A percentile compares a stretch with the other conserved stretches of the same genome.
phyloP scores from a whole-genome alignment of 2,113 vertebrate species.

The Patagioenas fasciata region DNA sequence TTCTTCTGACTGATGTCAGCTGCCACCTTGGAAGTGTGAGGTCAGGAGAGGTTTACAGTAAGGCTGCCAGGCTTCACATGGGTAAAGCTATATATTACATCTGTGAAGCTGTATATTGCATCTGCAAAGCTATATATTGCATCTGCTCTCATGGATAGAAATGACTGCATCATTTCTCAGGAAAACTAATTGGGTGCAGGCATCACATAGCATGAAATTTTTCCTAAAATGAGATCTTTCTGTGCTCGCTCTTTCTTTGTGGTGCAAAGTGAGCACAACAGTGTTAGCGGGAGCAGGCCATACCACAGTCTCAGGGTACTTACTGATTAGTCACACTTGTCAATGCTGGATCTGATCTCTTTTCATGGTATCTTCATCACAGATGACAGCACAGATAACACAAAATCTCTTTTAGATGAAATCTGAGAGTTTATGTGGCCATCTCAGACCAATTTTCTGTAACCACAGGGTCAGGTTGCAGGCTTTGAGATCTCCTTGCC shows the following conservation, averaged over 20 bases:
- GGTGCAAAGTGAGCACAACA: background rate
- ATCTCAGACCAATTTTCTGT: background rate
- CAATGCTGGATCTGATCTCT: background rate
- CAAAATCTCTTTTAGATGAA: background rate
- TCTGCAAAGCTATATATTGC: background rate
- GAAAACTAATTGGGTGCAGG: background rate
- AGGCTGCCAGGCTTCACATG: background rate
- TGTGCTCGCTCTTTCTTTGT: background rate
- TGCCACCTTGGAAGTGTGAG: background rate
- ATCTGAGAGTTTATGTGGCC: background rate
- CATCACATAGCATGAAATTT: background rate
- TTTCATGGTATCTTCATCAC: background rate
- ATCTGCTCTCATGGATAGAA: conserved; percentile 7
- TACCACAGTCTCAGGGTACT: background rate
- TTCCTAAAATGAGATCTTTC: background rate
- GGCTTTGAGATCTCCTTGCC: background rate
- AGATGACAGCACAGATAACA: background rate
- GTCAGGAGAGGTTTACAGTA: conserved; percentile 2
- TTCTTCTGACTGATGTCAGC: background rate
- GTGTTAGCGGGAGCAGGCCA: background rate
- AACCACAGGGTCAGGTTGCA: background rate
- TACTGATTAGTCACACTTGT: background rate
- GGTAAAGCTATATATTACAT: conserved; percentile 14
- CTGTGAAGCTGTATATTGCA: background rate
- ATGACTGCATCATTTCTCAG: background rate